These are phyloP conservation scores for Liolophura sinensis DNA, from an alignment of 1,140 invertebrate species.

Conservation along the genomic window DNA sequence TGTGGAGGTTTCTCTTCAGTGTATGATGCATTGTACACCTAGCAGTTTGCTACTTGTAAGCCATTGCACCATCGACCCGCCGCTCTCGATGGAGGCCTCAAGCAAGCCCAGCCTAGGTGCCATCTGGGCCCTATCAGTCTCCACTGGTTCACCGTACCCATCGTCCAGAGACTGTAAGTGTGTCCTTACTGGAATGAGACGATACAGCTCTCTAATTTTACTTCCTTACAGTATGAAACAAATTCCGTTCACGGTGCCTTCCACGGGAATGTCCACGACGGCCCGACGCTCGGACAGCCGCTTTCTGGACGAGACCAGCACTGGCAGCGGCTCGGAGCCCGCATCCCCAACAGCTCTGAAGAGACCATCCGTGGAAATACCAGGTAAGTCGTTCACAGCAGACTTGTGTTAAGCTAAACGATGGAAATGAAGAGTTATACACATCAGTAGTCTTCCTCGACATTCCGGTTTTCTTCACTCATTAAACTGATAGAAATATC, in stretches of 20 bases:
- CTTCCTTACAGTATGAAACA: conserved; percentile 49
- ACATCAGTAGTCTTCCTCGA: background rate
- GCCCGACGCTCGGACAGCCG: conserved; percentile 20
- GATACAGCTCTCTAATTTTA: conserved; percentile 34
- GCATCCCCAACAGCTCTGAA: conserved; percentile 37
- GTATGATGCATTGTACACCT: too few species aligned
- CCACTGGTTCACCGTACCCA: too few species aligned
- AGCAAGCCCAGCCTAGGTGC: too few species aligned
- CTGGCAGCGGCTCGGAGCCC: conserved; percentile 37
- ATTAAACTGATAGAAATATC: too few species aligned
- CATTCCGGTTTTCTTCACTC: too few species aligned
- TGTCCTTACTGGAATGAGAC: conserved; percentile 1
- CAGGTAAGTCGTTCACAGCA: conserved; percentile 28
- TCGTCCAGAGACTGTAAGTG: too few species aligned
- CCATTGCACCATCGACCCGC: too few species aligned
- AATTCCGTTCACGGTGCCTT: conserved; percentile 51
- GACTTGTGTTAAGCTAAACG: too few species aligned
- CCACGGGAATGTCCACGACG: conserved; percentile 17
- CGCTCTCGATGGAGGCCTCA: too few species aligned
- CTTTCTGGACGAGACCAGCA: conserved; percentile 21
- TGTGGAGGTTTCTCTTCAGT: too few species aligned
- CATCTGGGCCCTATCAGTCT: too few species aligned
- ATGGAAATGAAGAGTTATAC: background rate
- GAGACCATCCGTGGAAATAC: conserved; percentile 50
- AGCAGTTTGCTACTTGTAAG: too few species aligned